A percentile compares a stretch with the other conserved stretches of the same genome.
These are phyloP conservation scores for Ophion costatus DNA, from an alignment of 2,888 invertebrate species.

Conservation along the genomic window DNA sequence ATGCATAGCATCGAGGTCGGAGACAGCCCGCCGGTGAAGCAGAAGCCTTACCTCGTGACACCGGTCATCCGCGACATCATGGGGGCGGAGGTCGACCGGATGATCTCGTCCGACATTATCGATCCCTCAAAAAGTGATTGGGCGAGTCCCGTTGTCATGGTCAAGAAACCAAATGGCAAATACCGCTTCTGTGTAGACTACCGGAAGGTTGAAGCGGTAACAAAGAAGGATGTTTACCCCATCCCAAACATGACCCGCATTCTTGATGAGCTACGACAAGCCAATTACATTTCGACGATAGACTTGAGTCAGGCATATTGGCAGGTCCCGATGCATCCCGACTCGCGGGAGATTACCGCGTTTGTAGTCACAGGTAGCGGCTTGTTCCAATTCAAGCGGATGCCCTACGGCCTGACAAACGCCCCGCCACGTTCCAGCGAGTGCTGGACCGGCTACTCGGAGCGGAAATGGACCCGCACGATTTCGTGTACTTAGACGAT, in stretches of 20 bases:
- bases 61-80: slow-evolving; percentile 8
- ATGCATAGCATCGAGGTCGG: not conserved
- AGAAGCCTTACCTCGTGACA: slow-evolving; percentile 19
- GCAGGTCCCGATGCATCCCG: not conserved
- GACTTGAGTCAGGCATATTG: slow-evolving; percentile 16
- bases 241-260: too few relatives aligned
- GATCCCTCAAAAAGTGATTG: not conserved
- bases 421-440: not conserved
- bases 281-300: too few relatives aligned
- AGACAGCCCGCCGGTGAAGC: not conserved
- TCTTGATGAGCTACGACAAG: too few relatives aligned
- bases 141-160: slow-evolving; percentile 46
- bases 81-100: slow-evolving; percentile 18
- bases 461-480: not conserved
- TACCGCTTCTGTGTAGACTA: slow-evolving; percentile 54
- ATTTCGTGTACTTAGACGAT: not conserved
- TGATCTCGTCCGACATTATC: not conserved
- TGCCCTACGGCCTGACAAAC: not conserved
- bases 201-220: slow-evolving; percentile 44
- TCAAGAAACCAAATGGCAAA: slow-evolving; percentile 53
- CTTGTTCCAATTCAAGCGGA: slow-evolving; percentile 1
- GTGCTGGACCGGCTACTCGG: not conserved
- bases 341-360: not conserved
- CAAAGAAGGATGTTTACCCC: not conserved
- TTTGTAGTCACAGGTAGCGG: not conserved